Evolutionary conservation across 2,113 vertebrate species (phyloP), one percentile per base, ranked within the genome.

Genomic region (Colius striatus): DNA sequence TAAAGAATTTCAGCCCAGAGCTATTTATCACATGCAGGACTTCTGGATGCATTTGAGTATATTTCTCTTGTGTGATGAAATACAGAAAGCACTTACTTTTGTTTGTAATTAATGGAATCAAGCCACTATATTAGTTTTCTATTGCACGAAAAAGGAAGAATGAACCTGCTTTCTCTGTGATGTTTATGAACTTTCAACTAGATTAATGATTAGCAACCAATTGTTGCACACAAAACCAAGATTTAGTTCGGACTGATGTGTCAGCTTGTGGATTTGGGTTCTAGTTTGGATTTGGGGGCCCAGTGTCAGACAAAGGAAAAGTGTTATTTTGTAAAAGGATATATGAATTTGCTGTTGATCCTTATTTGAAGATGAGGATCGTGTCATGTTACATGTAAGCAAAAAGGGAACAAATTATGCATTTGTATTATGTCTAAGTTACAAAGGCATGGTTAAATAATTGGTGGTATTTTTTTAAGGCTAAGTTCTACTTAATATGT

Each of bases 371-470:
- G 50, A 34, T 36, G 13, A 48, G 6, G 14, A 34, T 68, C 18
- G 2, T 13, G 18, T 30, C 18, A 21, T 7, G 9, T 45, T 75
- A 43, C 14, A 51, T 2, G 0, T n/a, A 53, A 82, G 19, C 17
- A 50, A 50, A 58, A 66, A 73, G 10, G 51, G 36, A 81, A 51
- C 17, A 68, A 48, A 43, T 2, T 18, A 4, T 19, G 5, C 3
- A 0, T 68, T 84, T 82, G 6, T 58, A 22, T 68, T 50, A 27
- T 13, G 3, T 34, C 0, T 26, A 58, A 74, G 1, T 78, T 87
- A 34, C 14, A 65, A 65, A 83, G 10, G 23, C 30, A 18, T 22
- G 5, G 16, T 66, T 82, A 45, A 73, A 50, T 41, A 51, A 62
- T 21, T 7, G 13, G 41, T 17, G 15, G 6, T n/a, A 27, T 62